Base-by-base conservation (phyloP, 2,113 vertebrate genomes). In the Prunella himalayana region DNA sequence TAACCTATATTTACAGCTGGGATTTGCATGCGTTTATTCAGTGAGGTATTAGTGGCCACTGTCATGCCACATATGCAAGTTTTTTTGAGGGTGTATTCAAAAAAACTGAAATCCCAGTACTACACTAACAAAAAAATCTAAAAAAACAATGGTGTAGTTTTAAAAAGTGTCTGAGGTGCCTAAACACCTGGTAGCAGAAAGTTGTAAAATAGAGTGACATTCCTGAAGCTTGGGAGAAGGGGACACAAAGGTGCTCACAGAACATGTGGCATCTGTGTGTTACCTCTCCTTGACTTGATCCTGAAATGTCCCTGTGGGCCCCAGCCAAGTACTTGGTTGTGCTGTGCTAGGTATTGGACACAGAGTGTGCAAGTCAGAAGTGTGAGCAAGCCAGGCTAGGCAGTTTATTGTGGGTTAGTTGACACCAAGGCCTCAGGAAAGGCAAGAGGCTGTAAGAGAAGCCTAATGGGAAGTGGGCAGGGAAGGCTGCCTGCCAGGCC, bases 1-100 rank as follows among this genome's bases (percentile, higher is more conserved):
- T 94, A 92, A 80, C 75, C 86, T 91, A 78, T 92, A 95, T 97
- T 97, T 91, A 92, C 69, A 88, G 71, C 59, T 87, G 47, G 35
- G 64, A 89, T 92, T 94, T 95, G 39, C 45, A 47, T 81, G 69
- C 51, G 21, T 80, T 94, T 93, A 82, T 93, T 94, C 35, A 47
- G 21, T 54, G 65, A 47, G 41, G 31, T 88, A 94, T 92, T 90
- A 86, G 54, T 72, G 57, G 35, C 49, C 42, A 44, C 41, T 39
- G 30, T 86, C 64, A 68, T 66, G 35, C 17, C 82, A 57, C 30
- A 44, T 30, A 22, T 30, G 16, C 30, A 60, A 15, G 42, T 11
- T 27, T 71, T 53, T 49, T 18, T 31, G 10, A 31, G 12, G 12
- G 0, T 33, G 15, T 77, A 20, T 51, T 94, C 17, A 69, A 76